Evolutionary conservation across 2,797 vertebrate genomes (phyloP).

Genomic region (Pseudocheirus occidentalis): DNA sequence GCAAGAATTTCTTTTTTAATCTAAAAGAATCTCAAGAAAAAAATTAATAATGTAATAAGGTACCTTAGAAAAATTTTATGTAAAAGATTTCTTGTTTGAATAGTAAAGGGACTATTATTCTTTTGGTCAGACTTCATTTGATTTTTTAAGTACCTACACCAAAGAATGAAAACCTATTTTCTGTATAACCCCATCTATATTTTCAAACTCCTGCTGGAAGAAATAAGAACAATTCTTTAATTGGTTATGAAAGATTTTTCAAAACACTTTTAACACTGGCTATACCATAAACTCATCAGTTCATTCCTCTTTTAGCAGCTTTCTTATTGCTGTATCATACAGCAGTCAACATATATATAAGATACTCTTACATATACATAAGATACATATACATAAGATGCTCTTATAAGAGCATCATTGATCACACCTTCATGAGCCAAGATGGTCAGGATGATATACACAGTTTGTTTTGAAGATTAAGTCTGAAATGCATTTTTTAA

Average conservation of each 20-base stretch:
- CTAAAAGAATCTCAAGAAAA: neutral
- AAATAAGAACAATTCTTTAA: slow-evolving; percentile 35
- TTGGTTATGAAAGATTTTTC: slow-evolving; percentile 21
- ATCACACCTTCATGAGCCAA: slow-evolving; percentile 29
- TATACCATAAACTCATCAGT: slow-evolving; percentile 21
- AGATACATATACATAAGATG: too few relatives aligned
- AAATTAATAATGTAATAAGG: neutral
- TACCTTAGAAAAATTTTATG: neutral
- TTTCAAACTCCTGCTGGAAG: slow-evolving; percentile 44
- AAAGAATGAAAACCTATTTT: slow-evolving; percentile 31
- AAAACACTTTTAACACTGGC: neutral
- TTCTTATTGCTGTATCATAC: slow-evolving; percentile 37
- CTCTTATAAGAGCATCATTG: neutral
- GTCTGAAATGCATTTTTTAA: slow-evolving; percentile 33
- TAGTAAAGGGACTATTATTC: slow-evolving; percentile 16
- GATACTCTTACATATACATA: too few relatives aligned
- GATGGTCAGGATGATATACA: neutral
- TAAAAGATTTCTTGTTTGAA: slow-evolving; percentile 26
- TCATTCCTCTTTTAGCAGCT: slow-evolving; percentile 21
- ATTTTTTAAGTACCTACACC: slow-evolving; percentile 9
- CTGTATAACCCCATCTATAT: neutral
- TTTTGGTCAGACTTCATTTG: slow-evolving; percentile 31
- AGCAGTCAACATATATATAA: slow-evolving; percentile 24
- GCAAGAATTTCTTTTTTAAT: neutral
- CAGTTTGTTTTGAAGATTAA: slow-evolving; percentile 49